phyloP scores from a whole-genome alignment of 2,797 vertebrate genomes.

The Pelochelys cantorii region DNA sequence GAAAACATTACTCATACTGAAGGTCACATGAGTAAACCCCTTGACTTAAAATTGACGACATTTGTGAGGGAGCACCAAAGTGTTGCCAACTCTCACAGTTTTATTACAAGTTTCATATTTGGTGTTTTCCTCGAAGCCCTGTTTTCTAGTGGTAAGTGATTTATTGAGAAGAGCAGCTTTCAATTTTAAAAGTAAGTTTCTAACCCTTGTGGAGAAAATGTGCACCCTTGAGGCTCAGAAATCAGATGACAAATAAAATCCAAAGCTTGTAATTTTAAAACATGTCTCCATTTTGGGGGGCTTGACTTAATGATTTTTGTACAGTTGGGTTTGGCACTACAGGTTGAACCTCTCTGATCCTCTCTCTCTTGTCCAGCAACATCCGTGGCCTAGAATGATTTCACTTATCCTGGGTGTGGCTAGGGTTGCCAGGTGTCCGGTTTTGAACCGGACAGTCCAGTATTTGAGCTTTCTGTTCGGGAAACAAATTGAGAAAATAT shows the following conservation, averaged over 20 bases:
- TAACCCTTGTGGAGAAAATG: not conserved
- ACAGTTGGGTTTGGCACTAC: not conserved
- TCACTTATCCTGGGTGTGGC: no score
- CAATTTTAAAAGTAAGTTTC: not conserved
- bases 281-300: not conserved
- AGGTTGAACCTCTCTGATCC: no score
- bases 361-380: no score
- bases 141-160: not conserved
- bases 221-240: not conserved
- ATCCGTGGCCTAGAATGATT: no score
- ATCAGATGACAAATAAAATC: not conserved
- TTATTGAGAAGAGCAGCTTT: not conserved
- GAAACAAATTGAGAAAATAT: no score
- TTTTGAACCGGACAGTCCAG: no score
- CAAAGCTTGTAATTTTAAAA: not conserved
- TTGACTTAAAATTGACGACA: not conserved
- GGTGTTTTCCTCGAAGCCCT: not conserved
- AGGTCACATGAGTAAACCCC: not conserved
- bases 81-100: not conserved
- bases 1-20: slow-evolving; percentile 31
- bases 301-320: not conserved
- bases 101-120: not conserved
- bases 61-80: not conserved
- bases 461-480: no score
- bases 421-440: no score